Percentiles rank a stretch among this genome's conserved stretches.
Evolutionary conservation across 1,140 invertebrate genomes (phyloP).

Genomic region (Heliconius congener): DNA sequence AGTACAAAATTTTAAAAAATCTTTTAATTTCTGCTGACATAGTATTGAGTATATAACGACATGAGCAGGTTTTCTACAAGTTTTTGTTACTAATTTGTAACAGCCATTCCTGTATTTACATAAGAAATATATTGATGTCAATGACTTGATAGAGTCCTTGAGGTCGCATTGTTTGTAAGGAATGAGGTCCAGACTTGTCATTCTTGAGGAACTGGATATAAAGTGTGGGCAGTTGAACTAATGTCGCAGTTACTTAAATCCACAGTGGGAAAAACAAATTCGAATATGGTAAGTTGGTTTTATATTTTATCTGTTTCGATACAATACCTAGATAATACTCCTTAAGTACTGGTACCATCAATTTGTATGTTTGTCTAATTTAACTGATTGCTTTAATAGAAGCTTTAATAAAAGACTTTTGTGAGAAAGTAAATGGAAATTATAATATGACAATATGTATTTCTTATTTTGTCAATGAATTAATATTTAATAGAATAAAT

Average conservation of each 20-base stretch:
- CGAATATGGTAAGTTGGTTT: constrained; percentile 63
- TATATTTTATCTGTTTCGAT: neutral
- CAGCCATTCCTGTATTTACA: constrained; percentile 30
- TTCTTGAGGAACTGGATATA: constrained; percentile 77
- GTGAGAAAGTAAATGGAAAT: no score
- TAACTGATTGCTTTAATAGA: no score
- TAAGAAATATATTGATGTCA: constrained; percentile 57
- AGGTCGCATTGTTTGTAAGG: constrained; percentile 65
- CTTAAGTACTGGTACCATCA: neutral
- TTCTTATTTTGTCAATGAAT: no score
- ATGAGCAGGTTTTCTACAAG: constrained; percentile 18
- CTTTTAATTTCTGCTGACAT: neutral
- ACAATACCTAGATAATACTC: neutral
- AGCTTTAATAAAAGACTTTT: no score
- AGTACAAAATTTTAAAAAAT: neutral
- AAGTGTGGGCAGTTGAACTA: constrained; percentile 62
- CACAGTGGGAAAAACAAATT: constrained; percentile 54
- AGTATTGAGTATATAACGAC: neutral
- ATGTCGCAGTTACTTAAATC: constrained; percentile 58
- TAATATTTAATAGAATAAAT: neutral
- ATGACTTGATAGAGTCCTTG: constrained; percentile 66
- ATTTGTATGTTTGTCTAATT: neutral
- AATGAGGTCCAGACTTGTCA: constrained; percentile 76
- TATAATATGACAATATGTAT: no score
- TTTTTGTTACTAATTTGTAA: constrained; percentile 31